Evolutionary conservation across 2,888 invertebrate genomes (phyloP).

Genomic region (Tetanocera ferruginea): DNA sequence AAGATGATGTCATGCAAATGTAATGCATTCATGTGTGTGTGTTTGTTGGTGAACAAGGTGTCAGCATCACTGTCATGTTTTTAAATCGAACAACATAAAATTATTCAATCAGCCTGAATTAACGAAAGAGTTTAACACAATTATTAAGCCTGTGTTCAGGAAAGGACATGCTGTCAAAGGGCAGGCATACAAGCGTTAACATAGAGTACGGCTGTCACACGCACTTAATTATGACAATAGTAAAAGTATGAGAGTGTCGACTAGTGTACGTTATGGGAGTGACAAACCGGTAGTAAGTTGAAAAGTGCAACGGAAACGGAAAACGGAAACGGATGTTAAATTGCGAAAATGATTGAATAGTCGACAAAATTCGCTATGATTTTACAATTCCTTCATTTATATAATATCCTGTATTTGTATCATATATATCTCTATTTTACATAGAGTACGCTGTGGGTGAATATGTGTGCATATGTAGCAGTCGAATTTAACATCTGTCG

Average conservation of each 20-base stretch:
- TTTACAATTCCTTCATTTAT: neutral
- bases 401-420: neutral
- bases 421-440: neutral
- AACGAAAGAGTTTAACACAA: neutral
- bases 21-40: neutral
- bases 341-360: constrained; percentile 58
- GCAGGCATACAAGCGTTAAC: neutral
- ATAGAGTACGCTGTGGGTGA: neutral
- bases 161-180: neutral
- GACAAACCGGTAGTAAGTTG: neutral
- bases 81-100: neutral
- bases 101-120: neutral
- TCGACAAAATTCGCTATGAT: neutral
- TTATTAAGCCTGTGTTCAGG: neutral
- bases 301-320: constrained; percentile 42
- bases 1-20: no score
- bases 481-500: neutral
- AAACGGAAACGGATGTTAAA: constrained; percentile 55
- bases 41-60: neutral
- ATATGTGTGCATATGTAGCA: no score
- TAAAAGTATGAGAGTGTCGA: neutral
- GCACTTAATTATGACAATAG: neutral
- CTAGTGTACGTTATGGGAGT: neutral
- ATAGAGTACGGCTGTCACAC: neutral
- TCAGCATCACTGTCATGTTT: neutral